Conservation (phyloP, 2,113 vertebrate genomes). For the Muscicapa adusta region DNA sequence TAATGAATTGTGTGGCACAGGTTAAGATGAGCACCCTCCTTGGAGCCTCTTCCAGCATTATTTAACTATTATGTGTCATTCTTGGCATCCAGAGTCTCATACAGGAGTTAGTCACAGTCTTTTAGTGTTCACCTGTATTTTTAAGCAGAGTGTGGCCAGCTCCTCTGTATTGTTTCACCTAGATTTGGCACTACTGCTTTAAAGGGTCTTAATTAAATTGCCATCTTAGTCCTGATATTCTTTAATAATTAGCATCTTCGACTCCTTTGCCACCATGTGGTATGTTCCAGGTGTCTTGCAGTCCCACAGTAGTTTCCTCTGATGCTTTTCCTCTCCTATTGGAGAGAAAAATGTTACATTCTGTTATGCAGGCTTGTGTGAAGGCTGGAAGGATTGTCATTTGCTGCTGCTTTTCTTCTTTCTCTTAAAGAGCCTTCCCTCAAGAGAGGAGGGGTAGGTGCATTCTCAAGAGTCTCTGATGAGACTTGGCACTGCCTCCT, state of each 20-base stretch:
- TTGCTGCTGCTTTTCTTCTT: not conserved
- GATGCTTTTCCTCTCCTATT: not conserved
- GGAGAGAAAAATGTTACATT: not conserved
- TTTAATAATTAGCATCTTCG: not conserved
- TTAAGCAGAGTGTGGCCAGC: not conserved
- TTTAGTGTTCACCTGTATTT: not conserved
- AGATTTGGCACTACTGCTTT: not conserved
- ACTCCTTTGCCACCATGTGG: accelerated
- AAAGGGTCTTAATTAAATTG: not conserved
- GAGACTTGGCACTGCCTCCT: not conserved
- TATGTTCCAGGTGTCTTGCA: not conserved
- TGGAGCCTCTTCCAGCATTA: not conserved
- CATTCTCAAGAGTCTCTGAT: not conserved
- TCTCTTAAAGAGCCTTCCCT: not conserved
- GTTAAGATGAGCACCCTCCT: not conserved
- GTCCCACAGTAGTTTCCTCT: not conserved
- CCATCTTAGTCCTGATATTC: not conserved
- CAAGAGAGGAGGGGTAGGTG: not conserved
- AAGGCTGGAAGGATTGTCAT: not conserved
- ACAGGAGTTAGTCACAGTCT: not conserved
- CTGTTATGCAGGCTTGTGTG: not conserved
- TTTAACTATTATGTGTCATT: not conserved
- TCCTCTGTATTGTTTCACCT: not conserved
- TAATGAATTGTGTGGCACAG: not conserved
- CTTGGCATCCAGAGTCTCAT: not conserved